Base-by-base conservation (phyloP, 1,140 invertebrate species). In the Eriosoma lanigerum region DNA sequence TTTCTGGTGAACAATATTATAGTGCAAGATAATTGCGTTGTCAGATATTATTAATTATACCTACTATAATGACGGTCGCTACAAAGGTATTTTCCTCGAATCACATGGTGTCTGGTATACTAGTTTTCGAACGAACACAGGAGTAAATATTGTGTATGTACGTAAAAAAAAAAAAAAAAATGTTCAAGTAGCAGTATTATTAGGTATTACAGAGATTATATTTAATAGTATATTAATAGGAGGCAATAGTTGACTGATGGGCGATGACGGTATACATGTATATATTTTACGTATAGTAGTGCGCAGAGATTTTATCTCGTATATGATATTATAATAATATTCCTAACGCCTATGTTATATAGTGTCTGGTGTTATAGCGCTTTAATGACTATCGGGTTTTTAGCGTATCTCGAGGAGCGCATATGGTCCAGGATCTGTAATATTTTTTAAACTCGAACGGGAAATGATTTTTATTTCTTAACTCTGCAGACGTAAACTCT, bases 321-420 rank as follows among this genome's bases (percentile, higher is more conserved):
- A n/a, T n/a, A n/a, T n/a, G n/a, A n/a, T n/a, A 19, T 66, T 13
- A 66, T 44, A 21, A 66, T 66, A 64, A 29, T 64, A 66, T 5
- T 66, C n/a, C 21, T 21, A 29, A 66, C 62, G n/a, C 62, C 29
- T 29, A 60, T n/a, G n/a, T 56, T 38, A 3, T 44, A 60, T 32
- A 66, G 19, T 64, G 2, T 38, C 13, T 19, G 15, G 10, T 13
- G 32, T n/a, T n/a, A 8, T n/a, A 48, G 5, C 13, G 21, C 48
- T 38, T 48, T 48, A 70, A 70, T 50, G 44, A 70, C 44, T 8
- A 13, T 26, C 8, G 21, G 5, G 0, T 1, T 70, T 50, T 70
- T 48, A 44, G 19, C 32, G 10, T 46, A 44, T 66, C 38, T 21
- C 19, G 19, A 66, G 12, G n/a, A 66, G 38, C n/a, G n/a, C 38